These are phyloP conservation scores for Dione juno DNA, from an alignment of 2,888 invertebrate species.

Conservation along the genomic window DNA sequence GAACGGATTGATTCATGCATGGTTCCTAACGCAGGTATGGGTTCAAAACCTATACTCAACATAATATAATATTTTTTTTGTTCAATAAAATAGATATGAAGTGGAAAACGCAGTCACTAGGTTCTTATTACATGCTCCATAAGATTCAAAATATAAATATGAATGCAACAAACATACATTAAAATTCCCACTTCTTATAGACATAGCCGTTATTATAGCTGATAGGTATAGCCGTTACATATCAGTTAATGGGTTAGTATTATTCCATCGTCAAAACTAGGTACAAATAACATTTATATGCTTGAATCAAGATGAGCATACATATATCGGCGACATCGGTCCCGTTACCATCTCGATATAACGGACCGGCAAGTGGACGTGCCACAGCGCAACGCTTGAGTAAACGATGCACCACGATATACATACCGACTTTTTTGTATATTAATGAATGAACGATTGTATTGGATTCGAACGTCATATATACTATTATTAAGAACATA, in stretches of 20 bases:
- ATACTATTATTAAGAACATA: no score
- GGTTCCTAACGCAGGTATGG: no score
- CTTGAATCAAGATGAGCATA: conserved; percentile 37
- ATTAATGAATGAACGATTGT: neutral
- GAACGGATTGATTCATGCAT: no score
- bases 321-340: conserved; percentile 35
- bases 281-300: conserved; percentile 31
- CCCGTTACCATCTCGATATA: conserved; percentile 45
- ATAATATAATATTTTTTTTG: no score
- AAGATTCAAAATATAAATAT: neutral
- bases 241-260: conserved; percentile 16
- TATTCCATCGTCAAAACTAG: neutral
- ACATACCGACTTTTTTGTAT: conserved; percentile 11
- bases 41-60: no score
- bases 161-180: neutral
- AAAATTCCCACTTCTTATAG: neutral
- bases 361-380: conserved; percentile 43
- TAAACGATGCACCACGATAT: conserved; percentile 31
- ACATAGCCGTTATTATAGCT: conserved; percentile 11
- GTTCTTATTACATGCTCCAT: no score
- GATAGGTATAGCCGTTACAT: neutral
- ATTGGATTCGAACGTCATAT: neutral
- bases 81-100: no score
- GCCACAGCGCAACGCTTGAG: conserved; percentile 27
- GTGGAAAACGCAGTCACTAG: no score